These are phyloP conservation scores for Campoplex nolae DNA, from an alignment of 2,888 invertebrate genomes.

Conservation along the genomic window DNA sequence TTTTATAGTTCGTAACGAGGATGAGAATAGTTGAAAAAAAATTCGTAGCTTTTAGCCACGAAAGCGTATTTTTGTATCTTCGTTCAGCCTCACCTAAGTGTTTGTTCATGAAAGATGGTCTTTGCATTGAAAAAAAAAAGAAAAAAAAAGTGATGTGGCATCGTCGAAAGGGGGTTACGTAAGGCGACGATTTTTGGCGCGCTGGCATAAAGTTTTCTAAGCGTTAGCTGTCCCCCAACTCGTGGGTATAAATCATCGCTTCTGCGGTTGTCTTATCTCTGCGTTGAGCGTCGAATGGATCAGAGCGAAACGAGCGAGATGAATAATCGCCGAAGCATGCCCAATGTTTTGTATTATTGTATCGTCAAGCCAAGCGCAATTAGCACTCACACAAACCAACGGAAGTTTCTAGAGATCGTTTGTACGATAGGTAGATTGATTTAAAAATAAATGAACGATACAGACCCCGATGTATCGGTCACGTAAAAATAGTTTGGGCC, in stretches of 20 bases:
- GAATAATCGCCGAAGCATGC: conserved; percentile 64
- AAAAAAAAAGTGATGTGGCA: neutral
- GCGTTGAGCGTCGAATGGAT: conserved; percentile 26
- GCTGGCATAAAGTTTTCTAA: neutral
- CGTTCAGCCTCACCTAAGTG: neutral
- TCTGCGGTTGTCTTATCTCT: conserved; percentile 4
- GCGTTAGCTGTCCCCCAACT: neutral
- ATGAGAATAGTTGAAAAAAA: too few species aligned
- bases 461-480: conserved; percentile 67
- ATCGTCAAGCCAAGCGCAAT: neutral
- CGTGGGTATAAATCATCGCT: conserved; percentile 11
- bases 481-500: conserved; percentile 67
- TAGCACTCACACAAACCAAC: conserved; percentile 8
- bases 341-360: conserved; percentile 19
- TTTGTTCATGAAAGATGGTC: neutral
- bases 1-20: too few species aligned
- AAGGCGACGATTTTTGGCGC: neutral
- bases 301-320: conserved; percentile 57
- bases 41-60: neutral
- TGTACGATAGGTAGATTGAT: conserved; percentile 48
- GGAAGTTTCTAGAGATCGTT: conserved; percentile 42
- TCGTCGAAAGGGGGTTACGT: neutral
- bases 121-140: too few species aligned
- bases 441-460: conserved; percentile 72
- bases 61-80: neutral